Percentiles rank a stretch among this genome's conserved stretches.
These are phyloP conservation scores for Caenorhabditis sp. DNA, from an alignment of 2,888 invertebrate species.

Conservation along the genomic window DNA sequence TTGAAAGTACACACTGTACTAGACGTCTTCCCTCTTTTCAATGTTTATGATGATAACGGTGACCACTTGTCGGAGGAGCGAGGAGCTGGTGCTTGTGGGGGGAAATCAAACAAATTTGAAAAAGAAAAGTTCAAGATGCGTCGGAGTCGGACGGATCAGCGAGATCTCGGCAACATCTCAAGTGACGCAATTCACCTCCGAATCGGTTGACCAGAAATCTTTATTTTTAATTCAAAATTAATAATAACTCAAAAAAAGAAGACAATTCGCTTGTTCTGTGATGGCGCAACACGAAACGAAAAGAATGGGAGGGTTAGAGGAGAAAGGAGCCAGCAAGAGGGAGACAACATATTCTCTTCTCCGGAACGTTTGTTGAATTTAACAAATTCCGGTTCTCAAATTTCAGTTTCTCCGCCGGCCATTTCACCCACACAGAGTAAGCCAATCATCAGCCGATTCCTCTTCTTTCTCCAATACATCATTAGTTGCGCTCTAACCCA, in stretches of 20 bases:
- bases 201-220: background rate
- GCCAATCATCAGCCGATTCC: too few species aligned
- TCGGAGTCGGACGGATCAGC: background rate
- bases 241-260: background rate
- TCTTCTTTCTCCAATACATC: too few species aligned
- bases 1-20: too few species aligned
- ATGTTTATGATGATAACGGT: slow-evolving; percentile 32
- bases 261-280: background rate
- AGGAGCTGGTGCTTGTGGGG: slow-evolving; percentile 6
- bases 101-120: slow-evolving; percentile 30
- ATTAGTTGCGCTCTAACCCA: too few species aligned
- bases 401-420: too few species aligned
- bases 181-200: background rate
- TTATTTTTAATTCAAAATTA: background rate
- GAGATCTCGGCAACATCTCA: background rate
- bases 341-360: background rate
- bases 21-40: background rate
- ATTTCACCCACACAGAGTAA: too few species aligned
- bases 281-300: background rate
- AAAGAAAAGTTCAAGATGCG: slow-evolving; percentile 20
- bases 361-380: too few species aligned
- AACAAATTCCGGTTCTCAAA: too few species aligned
- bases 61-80: slow-evolving; percentile 45
- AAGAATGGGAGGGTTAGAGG: background rate
- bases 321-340: background rate